phyloP scores from a whole-genome alignment of 1,140 invertebrate species.

The Drosophila persimilis region DNA sequence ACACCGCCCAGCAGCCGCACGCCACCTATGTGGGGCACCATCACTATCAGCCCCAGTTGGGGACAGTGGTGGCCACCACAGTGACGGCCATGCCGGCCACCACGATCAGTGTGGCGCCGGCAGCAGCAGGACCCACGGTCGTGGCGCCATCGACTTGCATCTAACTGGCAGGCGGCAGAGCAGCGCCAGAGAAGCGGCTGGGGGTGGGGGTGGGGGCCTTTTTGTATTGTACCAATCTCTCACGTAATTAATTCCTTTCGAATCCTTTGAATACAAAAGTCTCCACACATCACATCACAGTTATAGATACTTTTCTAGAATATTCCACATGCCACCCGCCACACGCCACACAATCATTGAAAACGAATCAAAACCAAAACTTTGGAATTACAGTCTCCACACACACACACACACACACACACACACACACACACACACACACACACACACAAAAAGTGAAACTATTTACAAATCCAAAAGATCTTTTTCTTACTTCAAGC shows the following conservation, averaged over 20 bases:
- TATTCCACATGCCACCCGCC: slow-evolving; percentile 4
- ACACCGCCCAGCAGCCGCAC: slow-evolving; percentile 60
- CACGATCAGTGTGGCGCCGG: slow-evolving; percentile 70
- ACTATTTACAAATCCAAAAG: slow-evolving; percentile 31
- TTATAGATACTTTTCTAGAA: not conserved
- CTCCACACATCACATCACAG: slow-evolving; percentile 22
- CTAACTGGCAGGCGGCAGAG: slow-evolving; percentile 32
- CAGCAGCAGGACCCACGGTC: slow-evolving; percentile 38
- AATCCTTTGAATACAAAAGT: slow-evolving; percentile 2
- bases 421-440: not conserved
- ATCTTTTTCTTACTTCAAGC: slow-evolving; percentile 70
- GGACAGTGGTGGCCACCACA: slow-evolving; percentile 67
- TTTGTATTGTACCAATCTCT: slow-evolving; percentile 14
- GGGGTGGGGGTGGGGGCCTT: too few relatives aligned
- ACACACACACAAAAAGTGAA: too few relatives aligned
- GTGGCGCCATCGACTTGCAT: slow-evolving; percentile 66
- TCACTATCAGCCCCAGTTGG: slow-evolving; percentile 48
- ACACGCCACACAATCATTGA: too few relatives aligned
- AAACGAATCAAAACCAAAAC: not conserved
- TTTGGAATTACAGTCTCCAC: not conserved
- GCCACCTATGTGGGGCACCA: slow-evolving; percentile 61
- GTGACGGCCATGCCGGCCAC: slow-evolving; percentile 65
- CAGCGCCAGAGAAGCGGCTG: not conserved
- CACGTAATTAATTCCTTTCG: slow-evolving; percentile 2
- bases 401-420: slow-evolving; percentile 1